Conservation (phyloP, 2,113 vertebrate species). For the Megaceryle torquata region DNA sequence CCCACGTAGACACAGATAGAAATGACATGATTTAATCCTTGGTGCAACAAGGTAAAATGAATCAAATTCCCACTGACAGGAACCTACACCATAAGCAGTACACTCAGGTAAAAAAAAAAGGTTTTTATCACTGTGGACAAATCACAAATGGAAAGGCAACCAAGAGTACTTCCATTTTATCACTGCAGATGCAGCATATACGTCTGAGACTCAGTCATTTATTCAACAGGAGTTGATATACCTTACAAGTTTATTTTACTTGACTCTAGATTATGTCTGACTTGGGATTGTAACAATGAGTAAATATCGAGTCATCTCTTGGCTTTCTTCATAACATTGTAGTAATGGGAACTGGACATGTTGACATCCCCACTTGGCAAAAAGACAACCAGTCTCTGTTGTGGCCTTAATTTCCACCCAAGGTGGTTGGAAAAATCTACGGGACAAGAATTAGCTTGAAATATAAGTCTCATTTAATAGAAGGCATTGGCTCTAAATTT, state of each 20-base stretch:
- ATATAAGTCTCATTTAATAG: neutral
- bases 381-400: neutral
- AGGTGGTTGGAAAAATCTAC: neutral
- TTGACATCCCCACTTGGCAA: neutral
- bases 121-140: conserved; percentile 25
- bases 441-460: neutral
- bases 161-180: neutral
- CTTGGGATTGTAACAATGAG: neutral
- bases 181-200: neutral
- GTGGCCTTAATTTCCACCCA: neutral
- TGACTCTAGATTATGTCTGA: neutral
- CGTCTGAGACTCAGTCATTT: neutral
- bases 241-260: neutral
- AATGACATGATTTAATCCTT: conserved; percentile 73
- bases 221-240: neutral
- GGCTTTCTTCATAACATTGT: neutral
- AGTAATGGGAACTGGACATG: neutral
- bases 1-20: conserved; percentile 56
- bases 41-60: conserved; percentile 71
- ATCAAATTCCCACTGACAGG: conserved; percentile 66
- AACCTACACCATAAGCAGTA: conserved; percentile 15
- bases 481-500: neutral
- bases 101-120: conserved; percentile 24
- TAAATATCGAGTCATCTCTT: neutral
- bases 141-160: conserved; percentile 13